A percentile compares a stretch with the other conserved stretches of the same genome.
Conservation (phyloP, 35 echinoderm and acorn worm species). For the Lytechinus pictus region DNA sequence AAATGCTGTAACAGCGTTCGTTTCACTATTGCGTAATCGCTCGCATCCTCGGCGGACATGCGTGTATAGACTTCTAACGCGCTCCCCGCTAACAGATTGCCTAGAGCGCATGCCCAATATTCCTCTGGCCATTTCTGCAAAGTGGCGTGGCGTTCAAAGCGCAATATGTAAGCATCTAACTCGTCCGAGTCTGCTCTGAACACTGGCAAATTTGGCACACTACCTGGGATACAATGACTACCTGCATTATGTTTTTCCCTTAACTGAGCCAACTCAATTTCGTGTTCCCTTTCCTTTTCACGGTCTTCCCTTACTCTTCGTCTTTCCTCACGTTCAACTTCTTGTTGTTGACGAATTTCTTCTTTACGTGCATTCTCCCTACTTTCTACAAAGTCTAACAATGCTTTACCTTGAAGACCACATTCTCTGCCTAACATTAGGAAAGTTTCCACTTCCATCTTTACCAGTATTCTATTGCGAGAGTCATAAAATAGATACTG, state of each 20-base stretch:
- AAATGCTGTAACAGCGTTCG: constrained; percentile 56
- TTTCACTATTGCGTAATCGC: constrained; percentile 65
- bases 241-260: not conserved
- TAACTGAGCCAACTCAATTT: not conserved
- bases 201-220: constrained; percentile 45
- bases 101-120: constrained; percentile 58
- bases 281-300: constrained; percentile 38
- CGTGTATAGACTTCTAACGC: constrained; percentile 74
- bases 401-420: constrained; percentile 17
- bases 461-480: not conserved
- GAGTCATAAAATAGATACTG: no score
- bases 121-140: constrained; percentile 34
- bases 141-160: constrained; percentile 56
- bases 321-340: constrained; percentile 43
- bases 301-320: not conserved
- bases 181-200: constrained; percentile 11
- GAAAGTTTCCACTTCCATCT: constrained; percentile 6
- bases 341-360: constrained; percentile 23
- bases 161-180: constrained; percentile 29
- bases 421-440: constrained; percentile 13
- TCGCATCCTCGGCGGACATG: constrained; percentile 54
- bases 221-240: not conserved
- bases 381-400: constrained; percentile 39
- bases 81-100: constrained; percentile 65
- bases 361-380: constrained; percentile 8